phyloP scores from a whole-genome alignment of 2,888 invertebrate genomes.

The Limulus polyphemus region DNA sequence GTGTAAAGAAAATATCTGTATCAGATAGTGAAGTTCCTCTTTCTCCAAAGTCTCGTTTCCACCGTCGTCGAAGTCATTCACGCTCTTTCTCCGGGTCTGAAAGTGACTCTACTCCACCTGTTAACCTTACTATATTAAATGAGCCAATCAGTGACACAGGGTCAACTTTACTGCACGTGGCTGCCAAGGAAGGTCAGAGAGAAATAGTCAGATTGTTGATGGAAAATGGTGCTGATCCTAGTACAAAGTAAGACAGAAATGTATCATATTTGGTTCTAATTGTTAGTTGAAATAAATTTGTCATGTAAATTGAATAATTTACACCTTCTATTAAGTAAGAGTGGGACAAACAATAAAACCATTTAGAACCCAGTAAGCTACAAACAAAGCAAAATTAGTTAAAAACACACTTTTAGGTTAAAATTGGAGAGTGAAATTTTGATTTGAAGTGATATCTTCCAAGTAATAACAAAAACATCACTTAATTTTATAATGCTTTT shows the following conservation, averaged over 20 bases:
- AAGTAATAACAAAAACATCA: no score
- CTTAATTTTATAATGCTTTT: no score
- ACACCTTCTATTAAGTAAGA: no score
- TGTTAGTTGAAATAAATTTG: background rate
- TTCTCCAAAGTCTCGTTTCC: background rate
- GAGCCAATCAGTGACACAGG: slow-evolving; percentile 2
- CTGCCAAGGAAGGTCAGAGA: slow-evolving; percentile 3
- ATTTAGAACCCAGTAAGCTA: no score
- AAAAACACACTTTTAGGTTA: no score
- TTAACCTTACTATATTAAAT: background rate
- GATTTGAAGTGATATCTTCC: no score
- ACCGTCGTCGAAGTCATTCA: no score
- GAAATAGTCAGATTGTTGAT: slow-evolving; percentile 3
- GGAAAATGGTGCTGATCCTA: slow-evolving; percentile 4
- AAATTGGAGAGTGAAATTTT: no score
- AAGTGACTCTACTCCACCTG: background rate
- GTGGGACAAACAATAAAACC: no score
- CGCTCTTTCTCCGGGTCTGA: no score
- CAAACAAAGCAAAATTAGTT: no score
- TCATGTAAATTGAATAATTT: background rate
- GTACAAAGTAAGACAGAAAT: background rate
- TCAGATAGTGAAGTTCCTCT: background rate
- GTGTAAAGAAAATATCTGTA: no score
- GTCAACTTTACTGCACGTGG: slow-evolving; percentile 2
- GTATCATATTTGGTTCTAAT: background rate